Percentiles rank a stretch among this genome's conserved stretches.
Conservation (phyloP, 1,140 invertebrate genomes). For the Sycobia sp. region DNA sequence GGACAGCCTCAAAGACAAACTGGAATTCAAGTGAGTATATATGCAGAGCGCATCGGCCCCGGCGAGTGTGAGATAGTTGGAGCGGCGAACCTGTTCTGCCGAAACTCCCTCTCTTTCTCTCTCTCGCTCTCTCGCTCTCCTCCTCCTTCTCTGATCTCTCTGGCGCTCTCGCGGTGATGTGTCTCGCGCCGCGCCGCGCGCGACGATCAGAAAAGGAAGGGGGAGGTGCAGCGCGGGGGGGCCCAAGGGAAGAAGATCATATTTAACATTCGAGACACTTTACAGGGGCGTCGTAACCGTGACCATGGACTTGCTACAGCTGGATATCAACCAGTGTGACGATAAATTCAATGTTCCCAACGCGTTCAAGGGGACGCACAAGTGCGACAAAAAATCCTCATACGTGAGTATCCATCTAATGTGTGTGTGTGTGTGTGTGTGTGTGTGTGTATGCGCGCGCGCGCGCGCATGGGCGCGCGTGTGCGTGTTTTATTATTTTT, state of each 20-base stretch:
- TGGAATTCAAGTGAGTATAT: conserved; percentile 90
- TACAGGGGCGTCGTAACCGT: conserved; percentile 92
- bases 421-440: no score
- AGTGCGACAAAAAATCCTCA: conserved; percentile 89
- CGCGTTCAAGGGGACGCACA: conserved; percentile 93
- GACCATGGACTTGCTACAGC: conserved; percentile 84
- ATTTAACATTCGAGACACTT: conserved; percentile 60
- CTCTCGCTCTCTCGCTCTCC: neutral
- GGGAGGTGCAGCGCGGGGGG: no score
- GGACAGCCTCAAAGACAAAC: conserved; percentile 86
- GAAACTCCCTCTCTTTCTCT: neutral
- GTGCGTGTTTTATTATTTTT: no score
- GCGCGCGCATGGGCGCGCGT: no score
- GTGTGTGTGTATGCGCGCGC: no score
- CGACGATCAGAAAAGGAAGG: conserved; percentile 42
- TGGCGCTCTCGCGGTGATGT: neutral
- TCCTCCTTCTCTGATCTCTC: neutral
- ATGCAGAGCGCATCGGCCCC: conserved; percentile 3
- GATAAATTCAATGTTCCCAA: conserved; percentile 87
- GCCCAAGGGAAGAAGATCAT: conserved; percentile 55
- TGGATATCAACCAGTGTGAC: conserved; percentile 96
- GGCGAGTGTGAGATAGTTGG: conserved; percentile 57
- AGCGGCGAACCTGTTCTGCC: conserved; percentile 47
- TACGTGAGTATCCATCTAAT: conserved; percentile 83
- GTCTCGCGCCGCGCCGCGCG: no score